A percentile compares a stretch with the other conserved stretches of the same genome.
Evolutionary conservation across 1,140 invertebrate genomes (phyloP).

Genomic region (Scaptodrosophila lebanonensis): DNA sequence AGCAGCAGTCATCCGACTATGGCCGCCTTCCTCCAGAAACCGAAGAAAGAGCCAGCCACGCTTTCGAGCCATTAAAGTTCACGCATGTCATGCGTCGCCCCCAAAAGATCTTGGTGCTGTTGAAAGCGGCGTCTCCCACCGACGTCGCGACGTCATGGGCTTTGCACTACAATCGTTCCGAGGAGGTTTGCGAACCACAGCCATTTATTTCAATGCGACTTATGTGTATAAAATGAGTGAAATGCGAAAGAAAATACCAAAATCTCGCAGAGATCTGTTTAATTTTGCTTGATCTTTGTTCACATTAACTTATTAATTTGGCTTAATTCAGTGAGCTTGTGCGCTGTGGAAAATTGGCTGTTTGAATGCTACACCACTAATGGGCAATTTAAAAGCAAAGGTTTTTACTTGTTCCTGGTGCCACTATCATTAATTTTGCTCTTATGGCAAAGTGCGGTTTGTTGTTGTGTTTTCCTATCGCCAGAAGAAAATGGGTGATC

Average conservation of each 20-base stretch:
- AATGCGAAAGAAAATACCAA: slow-evolving; percentile 31
- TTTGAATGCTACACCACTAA: slow-evolving; percentile 22
- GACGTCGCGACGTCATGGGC: slow-evolving; percentile 34
- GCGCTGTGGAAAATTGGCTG: slow-evolving; percentile 54
- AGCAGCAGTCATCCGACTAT: too few relatives aligned
- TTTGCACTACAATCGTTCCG: background rate
- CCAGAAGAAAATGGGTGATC: too few relatives aligned
- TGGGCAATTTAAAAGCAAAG: background rate
- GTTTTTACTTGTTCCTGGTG: too few relatives aligned
- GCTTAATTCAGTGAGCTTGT: slow-evolving; percentile 61
- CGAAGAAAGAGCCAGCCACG: too few relatives aligned
- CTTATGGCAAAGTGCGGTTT: too few relatives aligned
- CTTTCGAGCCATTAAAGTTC: slow-evolving; percentile 10
- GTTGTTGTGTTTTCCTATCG: too few relatives aligned
- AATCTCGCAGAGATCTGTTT: background rate
- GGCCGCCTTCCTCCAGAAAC: too few relatives aligned
- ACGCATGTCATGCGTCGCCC: slow-evolving; percentile 18
- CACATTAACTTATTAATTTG: slow-evolving; percentile 61
- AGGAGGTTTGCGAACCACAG: background rate
- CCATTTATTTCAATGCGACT: slow-evolving; percentile 26
- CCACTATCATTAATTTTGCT: too few relatives aligned
- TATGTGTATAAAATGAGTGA: slow-evolving; percentile 42
- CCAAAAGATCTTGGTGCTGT: slow-evolving; percentile 8
- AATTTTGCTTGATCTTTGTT: slow-evolving; percentile 24
- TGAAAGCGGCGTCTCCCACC: slow-evolving; percentile 15